Evolutionary conservation across 2,888 invertebrate genomes (phyloP).

Genomic region (Morpho achilles): DNA sequence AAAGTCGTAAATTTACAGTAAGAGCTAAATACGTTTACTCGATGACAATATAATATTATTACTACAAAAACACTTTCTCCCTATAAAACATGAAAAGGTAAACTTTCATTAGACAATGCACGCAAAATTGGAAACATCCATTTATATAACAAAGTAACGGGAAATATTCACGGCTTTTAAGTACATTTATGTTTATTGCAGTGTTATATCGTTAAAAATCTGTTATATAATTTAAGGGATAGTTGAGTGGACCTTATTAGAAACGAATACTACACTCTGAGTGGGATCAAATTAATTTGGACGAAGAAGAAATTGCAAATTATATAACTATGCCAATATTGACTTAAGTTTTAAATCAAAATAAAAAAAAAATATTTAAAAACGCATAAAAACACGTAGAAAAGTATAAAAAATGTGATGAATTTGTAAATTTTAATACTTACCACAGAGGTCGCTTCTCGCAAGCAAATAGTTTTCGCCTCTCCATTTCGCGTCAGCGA

Average conservation of each 20-base stretch:
- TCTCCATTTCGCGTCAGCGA: slow-evolving; percentile 44
- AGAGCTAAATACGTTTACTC: not conserved
- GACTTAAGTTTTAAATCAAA: too few relatives aligned
- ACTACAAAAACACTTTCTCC: slow-evolving; percentile 4
- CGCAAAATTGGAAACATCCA: not conserved
- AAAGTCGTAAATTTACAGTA: slow-evolving; percentile 2
- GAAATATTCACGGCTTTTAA: not conserved
- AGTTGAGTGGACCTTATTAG: not conserved
- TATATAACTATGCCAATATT: too few relatives aligned
- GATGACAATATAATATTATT: not conserved
- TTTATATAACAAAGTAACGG: not conserved
- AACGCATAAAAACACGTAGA: too few relatives aligned
- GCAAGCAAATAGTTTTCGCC: slow-evolving; percentile 38
- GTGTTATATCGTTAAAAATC: not conserved
- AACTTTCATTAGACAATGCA: slow-evolving; percentile 1
- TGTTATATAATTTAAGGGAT: not conserved
- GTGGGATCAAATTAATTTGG: too few relatives aligned
- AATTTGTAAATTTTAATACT: slow-evolving; percentile 27
- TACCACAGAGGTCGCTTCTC: slow-evolving; percentile 50
- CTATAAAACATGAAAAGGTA: slow-evolving; percentile 7
- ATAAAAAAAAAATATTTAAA: too few relatives aligned
- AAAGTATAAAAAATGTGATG: too few relatives aligned
- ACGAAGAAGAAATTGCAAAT: too few relatives aligned
- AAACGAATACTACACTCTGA: too few relatives aligned
- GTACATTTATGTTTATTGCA: not conserved